Percentiles rank a stretch among this genome's conserved stretches.
phyloP scores from a whole-genome alignment of 1,140 invertebrate genomes.

The Drosophila parabipectinata region DNA sequence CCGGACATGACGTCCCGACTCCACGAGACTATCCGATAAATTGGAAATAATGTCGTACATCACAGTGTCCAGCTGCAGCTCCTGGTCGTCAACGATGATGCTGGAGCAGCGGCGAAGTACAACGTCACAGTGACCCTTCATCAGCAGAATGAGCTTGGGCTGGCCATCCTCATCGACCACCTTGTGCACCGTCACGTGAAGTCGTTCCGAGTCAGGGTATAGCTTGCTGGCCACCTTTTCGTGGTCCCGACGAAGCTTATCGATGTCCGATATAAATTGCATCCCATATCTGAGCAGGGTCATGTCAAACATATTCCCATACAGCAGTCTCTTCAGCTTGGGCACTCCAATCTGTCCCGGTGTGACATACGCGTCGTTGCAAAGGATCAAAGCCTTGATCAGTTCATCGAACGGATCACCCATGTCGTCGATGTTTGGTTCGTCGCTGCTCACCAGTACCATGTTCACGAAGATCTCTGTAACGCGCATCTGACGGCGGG shows the following conservation, averaged over 20 bases:
- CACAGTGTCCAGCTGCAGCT: background rate
- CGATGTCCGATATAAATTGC: constrained; percentile 4
- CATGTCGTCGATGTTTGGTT: background rate
- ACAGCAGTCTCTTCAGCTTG: constrained; percentile 13
- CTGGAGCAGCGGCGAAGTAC: constrained; percentile 40
- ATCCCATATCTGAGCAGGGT: constrained; percentile 40
- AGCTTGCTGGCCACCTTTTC: constrained; percentile 25
- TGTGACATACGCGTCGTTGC: constrained; percentile 42
- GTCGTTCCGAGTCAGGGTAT: background rate
- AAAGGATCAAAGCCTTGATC: constrained; percentile 34
- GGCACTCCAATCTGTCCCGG: constrained; percentile 43
- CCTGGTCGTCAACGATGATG: background rate
- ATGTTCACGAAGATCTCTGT: constrained; percentile 48
- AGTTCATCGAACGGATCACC: constrained; percentile 12
- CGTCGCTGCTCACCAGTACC: background rate
- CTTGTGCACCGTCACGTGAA: constrained; percentile 55
- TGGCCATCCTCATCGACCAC: background rate
- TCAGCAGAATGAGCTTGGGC: constrained; percentile 31
- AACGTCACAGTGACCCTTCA: constrained; percentile 31
- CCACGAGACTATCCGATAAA: background rate
- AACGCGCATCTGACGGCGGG: constrained; percentile 18
- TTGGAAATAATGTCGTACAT: background rate
- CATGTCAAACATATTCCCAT: constrained; percentile 33
- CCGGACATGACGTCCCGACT: constrained; percentile 24
- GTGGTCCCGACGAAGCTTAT: constrained; percentile 20